These are phyloP conservation scores for Anhinga anhinga DNA, from an alignment of 2,113 vertebrate species.

Conservation along the genomic window DNA sequence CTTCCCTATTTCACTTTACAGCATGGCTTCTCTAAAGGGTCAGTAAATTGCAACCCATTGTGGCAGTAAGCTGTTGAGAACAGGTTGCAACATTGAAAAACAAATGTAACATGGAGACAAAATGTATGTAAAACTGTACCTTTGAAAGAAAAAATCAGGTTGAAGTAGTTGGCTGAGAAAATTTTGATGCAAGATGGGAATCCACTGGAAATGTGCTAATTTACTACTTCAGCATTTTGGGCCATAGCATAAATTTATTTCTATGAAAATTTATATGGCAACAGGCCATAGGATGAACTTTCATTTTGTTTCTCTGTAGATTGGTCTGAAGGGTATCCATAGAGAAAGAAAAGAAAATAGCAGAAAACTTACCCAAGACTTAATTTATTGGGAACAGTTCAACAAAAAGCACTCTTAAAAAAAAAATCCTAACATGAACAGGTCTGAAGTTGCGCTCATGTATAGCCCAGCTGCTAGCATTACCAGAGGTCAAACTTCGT, in stretches of 20 bases:
- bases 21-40: background rate
- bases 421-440: background rate
- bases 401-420: background rate
- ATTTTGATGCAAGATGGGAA: background rate
- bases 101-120: rapidly evolving
- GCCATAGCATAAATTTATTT: background rate
- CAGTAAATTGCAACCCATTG: background rate
- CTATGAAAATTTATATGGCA: background rate
- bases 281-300: background rate
- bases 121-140: background rate
- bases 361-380: background rate
- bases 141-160: background rate
- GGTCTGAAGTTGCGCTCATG: background rate
- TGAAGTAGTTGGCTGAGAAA: background rate
- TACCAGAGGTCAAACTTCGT: conserved; percentile 7
- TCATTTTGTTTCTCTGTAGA: background rate
- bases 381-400: background rate
- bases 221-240: background rate
- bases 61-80: background rate
- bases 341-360: background rate
- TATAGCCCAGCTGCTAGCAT: background rate
- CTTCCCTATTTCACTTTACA: background rate
- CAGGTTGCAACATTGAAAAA: background rate
- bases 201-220: background rate
- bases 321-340: background rate